phyloP scores from a whole-genome alignment of 1,140 invertebrate species.

The Coptotermes formosanus region DNA sequence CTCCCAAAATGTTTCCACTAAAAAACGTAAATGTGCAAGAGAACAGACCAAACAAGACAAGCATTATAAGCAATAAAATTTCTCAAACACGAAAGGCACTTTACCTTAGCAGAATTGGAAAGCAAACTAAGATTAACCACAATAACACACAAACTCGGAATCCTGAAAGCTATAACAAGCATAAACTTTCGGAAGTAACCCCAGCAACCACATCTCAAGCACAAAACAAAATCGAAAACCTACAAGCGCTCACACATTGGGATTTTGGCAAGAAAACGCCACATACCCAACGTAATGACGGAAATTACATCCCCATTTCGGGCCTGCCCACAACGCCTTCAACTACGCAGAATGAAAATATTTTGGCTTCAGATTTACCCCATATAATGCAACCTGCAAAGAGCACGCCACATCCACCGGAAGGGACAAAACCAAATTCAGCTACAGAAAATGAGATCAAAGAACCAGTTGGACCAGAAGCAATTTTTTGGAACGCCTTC shows the following conservation, averaged over 20 bases:
- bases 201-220: neutral
- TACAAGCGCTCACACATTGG: neutral
- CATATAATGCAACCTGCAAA: neutral
- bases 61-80: neutral
- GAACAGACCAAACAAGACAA: neutral
- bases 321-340: neutral
- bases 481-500: neutral
- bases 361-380: neutral
- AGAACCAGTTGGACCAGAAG: neutral
- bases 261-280: neutral
- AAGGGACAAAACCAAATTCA: neutral
- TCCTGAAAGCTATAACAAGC: neutral
- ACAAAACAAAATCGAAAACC: neutral
- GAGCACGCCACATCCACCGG: neutral
- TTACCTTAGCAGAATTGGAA: conserved; percentile 8
- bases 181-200: neutral
- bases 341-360: neutral
- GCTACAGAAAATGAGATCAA: neutral
- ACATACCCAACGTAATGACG: neutral
- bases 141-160: neutral
- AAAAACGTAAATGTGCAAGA: neutral
- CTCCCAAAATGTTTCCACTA: neutral
- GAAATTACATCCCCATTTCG: neutral
- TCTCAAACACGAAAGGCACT: neutral
- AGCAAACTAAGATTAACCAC: neutral